Conservation (phyloP, 2,888 invertebrate genomes). For the Phasia obesa region DNA sequence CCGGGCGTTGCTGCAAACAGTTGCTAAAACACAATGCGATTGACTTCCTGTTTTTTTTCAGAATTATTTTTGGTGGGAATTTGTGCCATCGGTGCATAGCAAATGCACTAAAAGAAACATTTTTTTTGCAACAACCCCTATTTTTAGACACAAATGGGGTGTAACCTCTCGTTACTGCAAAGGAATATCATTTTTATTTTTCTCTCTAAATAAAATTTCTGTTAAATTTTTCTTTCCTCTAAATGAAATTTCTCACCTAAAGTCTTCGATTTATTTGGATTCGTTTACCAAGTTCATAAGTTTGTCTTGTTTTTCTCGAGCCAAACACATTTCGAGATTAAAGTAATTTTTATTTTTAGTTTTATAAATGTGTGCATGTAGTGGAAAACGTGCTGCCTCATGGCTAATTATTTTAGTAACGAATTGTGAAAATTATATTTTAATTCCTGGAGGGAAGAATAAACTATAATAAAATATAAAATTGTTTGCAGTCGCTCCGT, state of each 20-base stretch:
- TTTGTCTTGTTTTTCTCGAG: neutral
- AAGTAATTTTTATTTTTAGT: slow-evolving; percentile 9
- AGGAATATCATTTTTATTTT: slow-evolving; percentile 44
- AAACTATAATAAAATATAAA: slow-evolving; percentile 28
- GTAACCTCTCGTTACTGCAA: slow-evolving; percentile 43
- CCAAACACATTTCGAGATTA: slow-evolving; percentile 3
- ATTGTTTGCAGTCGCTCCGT: slow-evolving; percentile 11
- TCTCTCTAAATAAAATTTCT: neutral
- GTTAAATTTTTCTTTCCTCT: neutral
- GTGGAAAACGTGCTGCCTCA: slow-evolving; percentile 65
- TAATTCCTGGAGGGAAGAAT: slow-evolving; percentile 59
- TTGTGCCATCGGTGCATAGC: slow-evolving; percentile 51
- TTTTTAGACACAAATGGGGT: slow-evolving; percentile 45
- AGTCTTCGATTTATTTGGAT: slow-evolving; percentile 6
- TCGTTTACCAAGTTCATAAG: neutral
- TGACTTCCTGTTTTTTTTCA: slow-evolving; percentile 54
- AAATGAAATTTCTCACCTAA: slow-evolving; percentile 48
- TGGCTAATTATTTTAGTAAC: slow-evolving; percentile 70
- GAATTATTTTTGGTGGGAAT: slow-evolving; percentile 53
- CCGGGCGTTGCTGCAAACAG: slow-evolving; percentile 68
- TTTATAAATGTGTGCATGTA: slow-evolving; percentile 38
- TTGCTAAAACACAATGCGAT: slow-evolving; percentile 31
- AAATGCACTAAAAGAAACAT: slow-evolving; percentile 16
- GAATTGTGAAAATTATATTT: slow-evolving; percentile 66
- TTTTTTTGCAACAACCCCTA: slow-evolving; percentile 52